Base-by-base conservation (phyloP, 2,888 invertebrate genomes). In the Boloria selene region DNA sequence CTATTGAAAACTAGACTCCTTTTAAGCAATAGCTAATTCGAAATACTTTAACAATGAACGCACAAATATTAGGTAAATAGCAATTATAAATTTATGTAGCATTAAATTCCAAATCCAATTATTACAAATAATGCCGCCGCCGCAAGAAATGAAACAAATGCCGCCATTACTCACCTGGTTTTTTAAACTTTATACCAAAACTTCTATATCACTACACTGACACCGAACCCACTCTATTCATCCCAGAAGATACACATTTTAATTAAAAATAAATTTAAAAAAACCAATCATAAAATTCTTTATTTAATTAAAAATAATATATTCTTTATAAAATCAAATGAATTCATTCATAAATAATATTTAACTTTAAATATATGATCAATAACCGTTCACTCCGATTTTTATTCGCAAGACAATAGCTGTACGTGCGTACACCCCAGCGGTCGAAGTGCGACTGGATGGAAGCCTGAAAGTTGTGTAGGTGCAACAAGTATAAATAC, bases 401-500 rank as follows among this genome's bases (percentile, higher is more conserved):
- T 61, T 56, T 45, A 31, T 61, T 61, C 45, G 31, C 16, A 10
- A n/a, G 42, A 26, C 45, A 31, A 17, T 42, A 61, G 64, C 61
- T 50, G 31, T 59, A 67, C 74, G 75, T 70, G 74, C 83, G 79
- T 75, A 61, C 70, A 63, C 73, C 72, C 69, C 78, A 63, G 67
- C 64, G 67, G 67, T 70, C 72, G 70, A 73, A 77, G 68, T 75
- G 61, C 77, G 74, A 84, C 84, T 71, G 71, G 64, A 69, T 61
- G 54, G 49, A 59, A 59, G 64, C 49, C 71, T 74, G 70, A 75
- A 77, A 77, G 69, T 78, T 78, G 69, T 72, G 73, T 76, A 73
- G 77, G 74, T 82, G 80, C 84, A 85, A 85, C 85, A 85, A 85
- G 85, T 85, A 83, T 64, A 72, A 76, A 74, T 38, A 59, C 18